A percentile compares a stretch with the other conserved stretches of the same genome.
Conservation (phyloP, 2,888 invertebrate genomes). For the Leucania comma region DNA sequence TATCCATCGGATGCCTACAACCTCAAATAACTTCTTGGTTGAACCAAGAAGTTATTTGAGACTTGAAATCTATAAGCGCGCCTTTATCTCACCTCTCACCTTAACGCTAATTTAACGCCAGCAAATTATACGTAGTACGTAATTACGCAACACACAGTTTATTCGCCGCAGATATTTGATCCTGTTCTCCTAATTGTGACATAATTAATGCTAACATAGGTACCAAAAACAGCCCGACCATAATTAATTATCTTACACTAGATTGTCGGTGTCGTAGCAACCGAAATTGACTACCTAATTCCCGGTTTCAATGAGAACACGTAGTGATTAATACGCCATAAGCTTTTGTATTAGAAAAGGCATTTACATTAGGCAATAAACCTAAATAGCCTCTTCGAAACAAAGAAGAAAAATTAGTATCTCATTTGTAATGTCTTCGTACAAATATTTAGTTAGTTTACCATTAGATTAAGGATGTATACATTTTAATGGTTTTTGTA, state of each 20-base stretch:
- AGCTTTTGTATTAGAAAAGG: background rate
- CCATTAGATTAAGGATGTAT: too few relatives aligned
- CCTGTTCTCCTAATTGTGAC: background rate
- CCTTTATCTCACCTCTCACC: background rate
- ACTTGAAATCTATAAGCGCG: background rate
- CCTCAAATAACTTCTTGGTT: too few relatives aligned
- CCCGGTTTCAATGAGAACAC: background rate
- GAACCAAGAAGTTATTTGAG: too few relatives aligned
- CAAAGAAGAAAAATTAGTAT: too few relatives aligned
- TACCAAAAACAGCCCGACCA: background rate
- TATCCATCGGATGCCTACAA: too few relatives aligned
- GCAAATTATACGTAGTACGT: background rate
- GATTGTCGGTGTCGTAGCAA: background rate
- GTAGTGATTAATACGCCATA: background rate
- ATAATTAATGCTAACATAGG: constrained; percentile 1
- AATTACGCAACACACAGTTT: background rate
- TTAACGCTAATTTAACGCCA: background rate
- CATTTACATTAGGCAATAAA: background rate
- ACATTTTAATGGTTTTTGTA: too few relatives aligned
- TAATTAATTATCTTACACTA: background rate
- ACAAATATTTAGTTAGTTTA: too few relatives aligned
- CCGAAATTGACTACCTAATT: background rate
- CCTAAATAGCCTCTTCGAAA: too few relatives aligned
- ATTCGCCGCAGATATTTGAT: background rate
- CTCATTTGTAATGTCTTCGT: too few relatives aligned